Evolutionary conservation across 64 coral and sea anemone genomes (phyloP).

Genomic region (Anthopleura sola): DNA sequence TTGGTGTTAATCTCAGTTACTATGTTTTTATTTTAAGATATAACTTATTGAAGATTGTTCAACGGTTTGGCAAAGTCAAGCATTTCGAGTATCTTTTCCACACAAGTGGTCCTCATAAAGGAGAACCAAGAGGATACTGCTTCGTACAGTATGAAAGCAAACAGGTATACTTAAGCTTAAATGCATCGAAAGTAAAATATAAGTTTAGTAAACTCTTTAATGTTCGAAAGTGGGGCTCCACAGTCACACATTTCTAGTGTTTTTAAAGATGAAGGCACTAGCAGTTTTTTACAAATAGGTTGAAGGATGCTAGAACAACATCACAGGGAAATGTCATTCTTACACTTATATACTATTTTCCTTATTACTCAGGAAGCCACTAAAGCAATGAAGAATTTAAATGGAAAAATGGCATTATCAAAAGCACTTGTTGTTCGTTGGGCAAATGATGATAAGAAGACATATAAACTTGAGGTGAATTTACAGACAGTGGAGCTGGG

Average conservation of each 20-base stretch:
- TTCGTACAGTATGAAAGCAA: slow-evolving; percentile 71
- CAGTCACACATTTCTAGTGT: too few relatives aligned
- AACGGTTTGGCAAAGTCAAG: slow-evolving; percentile 85
- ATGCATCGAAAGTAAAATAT: too few relatives aligned
- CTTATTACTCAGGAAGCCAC: slow-evolving; percentile 68
- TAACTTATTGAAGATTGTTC: slow-evolving; percentile 89
- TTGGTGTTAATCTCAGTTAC: neutral
- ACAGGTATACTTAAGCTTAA: neutral
- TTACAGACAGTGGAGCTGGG: neutral
- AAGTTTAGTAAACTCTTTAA: too few relatives aligned
- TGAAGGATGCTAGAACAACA: too few relatives aligned
- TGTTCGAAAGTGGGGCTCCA: too few relatives aligned
- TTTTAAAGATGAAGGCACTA: too few relatives aligned
- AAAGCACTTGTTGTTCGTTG: slow-evolving; percentile 73
- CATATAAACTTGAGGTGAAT: neutral
- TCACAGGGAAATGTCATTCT: too few relatives aligned
- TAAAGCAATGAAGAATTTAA: slow-evolving; percentile 66
- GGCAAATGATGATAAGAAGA: slow-evolving; percentile 48
- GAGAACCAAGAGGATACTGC: slow-evolving; percentile 89
- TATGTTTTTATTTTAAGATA: slow-evolving; percentile 48
- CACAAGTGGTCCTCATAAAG: slow-evolving; percentile 79
- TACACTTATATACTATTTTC: too few relatives aligned
- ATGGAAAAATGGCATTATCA: slow-evolving; percentile 87
- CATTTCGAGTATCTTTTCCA: slow-evolving; percentile 95
- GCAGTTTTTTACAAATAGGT: too few relatives aligned